Conservation (phyloP, 2,797 vertebrate genomes). For the Carcharodon carcharias region DNA sequence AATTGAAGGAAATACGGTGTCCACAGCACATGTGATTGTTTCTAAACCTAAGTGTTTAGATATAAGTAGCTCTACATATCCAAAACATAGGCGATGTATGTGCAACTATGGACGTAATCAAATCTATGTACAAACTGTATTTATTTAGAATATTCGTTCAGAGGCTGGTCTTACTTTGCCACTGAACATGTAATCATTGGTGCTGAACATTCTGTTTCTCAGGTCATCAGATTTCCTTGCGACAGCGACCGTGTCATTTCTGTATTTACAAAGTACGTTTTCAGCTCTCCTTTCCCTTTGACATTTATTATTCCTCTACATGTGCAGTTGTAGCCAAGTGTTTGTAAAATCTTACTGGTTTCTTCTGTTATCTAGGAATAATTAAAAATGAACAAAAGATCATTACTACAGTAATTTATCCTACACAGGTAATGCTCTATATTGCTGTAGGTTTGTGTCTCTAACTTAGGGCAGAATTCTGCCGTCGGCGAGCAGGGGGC, state of each 20-base stretch:
- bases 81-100: constrained; percentile 48
- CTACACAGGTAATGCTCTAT: background rate
- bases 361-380: constrained; percentile 82
- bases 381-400: constrained; percentile 29
- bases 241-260: constrained; percentile 92
- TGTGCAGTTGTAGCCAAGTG: constrained; percentile 83
- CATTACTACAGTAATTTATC: background rate
- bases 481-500: too few species aligned
- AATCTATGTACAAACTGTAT: constrained; percentile 60
- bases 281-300: constrained; percentile 93
- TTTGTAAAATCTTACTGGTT: constrained; percentile 72
- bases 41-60: constrained; percentile 26
- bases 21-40: background rate
- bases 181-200: background rate
- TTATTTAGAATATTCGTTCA: constrained; percentile 34
- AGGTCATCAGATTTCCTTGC: constrained; percentile 85
- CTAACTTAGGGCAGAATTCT: background rate
- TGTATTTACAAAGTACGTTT: constrained; percentile 91
- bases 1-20: background rate
- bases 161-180: constrained; percentile 23
- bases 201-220: constrained; percentile 48
- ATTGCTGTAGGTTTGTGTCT: background rate
- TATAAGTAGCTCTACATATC: constrained; percentile 55
- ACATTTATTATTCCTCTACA: constrained; percentile 96
- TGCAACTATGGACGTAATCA: constrained; percentile 57